Evolutionary conservation across 2,888 invertebrate genomes (phyloP), one percentile per base, ranked within the genome.

Genomic region (Andrena marginata): DNA sequence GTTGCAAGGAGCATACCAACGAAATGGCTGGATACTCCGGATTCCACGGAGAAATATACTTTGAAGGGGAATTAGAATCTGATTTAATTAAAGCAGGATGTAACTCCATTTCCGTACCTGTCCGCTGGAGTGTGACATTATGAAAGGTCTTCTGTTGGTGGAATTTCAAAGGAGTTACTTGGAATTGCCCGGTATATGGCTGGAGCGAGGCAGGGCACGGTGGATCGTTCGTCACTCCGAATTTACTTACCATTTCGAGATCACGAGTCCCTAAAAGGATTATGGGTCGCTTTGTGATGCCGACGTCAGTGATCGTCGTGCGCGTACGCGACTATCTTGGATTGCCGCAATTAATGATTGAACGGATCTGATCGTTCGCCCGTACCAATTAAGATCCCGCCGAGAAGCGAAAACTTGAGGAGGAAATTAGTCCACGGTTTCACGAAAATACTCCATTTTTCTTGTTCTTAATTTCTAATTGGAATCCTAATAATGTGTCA

Each of bases 261-360:
- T 8, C 49, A 51, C 23, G 62, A 49, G 60, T 35, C 67, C 74
- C 76, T 75, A 84, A 80, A 85, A 78, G 84, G 67, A 80, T 71
- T 71, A 67, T 7, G 81, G 29, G 73, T 54, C 60, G 51, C 79
- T 87, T 82, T 71, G 76, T 75, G 69, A 60, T 35, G 84, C 72
- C 73, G 76, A 69, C 65, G 59, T 63, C 62, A 33, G 16, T 56
- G 60, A 20, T 42, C 16, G 6, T 62, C 7, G 48, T 20, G 13
- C 35, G 35, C 16, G 4, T 26, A 26, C 48, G 13, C 13, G 70
- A 48, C 59, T 60, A 60, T 60, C 20, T 70, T 20, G 56, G 31
- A 1, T 51, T 26, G 51, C 8, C n/a, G 23, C 51, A 35, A 72
- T 73, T 73, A 59, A 64, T 42, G 49, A 62, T 63, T 72, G 51